These are phyloP conservation scores for Coelopa frigida DNA, from an alignment of 1,140 invertebrate genomes.

Conservation along the genomic window DNA sequence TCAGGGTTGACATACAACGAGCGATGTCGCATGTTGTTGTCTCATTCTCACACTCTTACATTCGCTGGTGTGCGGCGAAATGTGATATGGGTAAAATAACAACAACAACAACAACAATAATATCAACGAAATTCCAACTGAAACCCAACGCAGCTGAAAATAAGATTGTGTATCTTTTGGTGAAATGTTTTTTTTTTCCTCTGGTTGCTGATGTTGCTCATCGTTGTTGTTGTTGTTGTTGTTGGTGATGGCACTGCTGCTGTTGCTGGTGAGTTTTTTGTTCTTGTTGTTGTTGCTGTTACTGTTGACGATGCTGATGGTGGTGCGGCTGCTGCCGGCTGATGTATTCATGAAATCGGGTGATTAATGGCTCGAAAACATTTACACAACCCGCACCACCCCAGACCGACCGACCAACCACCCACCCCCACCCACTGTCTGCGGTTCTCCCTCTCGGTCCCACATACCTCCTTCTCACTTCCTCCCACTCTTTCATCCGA, in stretches of 20 bases:
- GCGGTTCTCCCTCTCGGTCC: no score
- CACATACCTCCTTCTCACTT: no score
- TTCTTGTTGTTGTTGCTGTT: constrained; percentile 2
- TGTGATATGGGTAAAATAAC: neutral
- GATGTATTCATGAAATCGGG: constrained; percentile 45
- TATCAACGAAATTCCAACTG: constrained; percentile 35
- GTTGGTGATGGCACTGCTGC: constrained; percentile 3
- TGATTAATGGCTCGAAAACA: constrained; percentile 44
- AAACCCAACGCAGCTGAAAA: constrained; percentile 40
- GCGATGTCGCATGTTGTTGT: neutral
- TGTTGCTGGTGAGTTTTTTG: constrained; percentile 3
- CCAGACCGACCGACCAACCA: constrained; percentile 10
- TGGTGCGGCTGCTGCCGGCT: constrained; percentile 21
- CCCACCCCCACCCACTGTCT: neutral
- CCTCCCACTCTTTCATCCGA: no score
- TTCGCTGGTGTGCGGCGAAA: no score
- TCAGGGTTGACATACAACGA: constrained; percentile 3
- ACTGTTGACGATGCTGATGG: constrained; percentile 12
- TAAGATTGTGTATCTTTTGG: constrained; percentile 43
- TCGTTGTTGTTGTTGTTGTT: constrained; percentile 25
- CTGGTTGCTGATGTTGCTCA: neutral
- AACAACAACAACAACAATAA: neutral
- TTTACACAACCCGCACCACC: constrained; percentile 30
- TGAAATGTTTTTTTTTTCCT: constrained; percentile 26
- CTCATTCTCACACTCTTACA: no score